Evolutionary conservation across 2,888 invertebrate species (phyloP).

Genomic region (Trisateles emortualis): DNA sequence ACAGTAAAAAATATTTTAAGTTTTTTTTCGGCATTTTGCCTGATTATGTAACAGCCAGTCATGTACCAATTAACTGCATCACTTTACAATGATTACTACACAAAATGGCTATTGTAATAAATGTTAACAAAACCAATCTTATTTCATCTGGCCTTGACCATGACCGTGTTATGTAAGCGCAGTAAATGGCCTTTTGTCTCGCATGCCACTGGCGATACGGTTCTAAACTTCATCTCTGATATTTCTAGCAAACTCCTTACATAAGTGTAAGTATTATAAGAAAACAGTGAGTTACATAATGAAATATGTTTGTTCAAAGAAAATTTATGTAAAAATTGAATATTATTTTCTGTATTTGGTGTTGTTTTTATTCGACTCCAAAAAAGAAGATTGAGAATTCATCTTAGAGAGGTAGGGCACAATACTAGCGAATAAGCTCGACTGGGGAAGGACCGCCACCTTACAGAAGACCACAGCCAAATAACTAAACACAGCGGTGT

Average conservation of each 20-base stretch:
- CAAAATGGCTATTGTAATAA: not conserved
- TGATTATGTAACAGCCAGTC: not conserved
- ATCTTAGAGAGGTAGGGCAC: no score
- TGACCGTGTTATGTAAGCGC: constrained; percentile 50
- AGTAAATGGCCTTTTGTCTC: constrained; percentile 39
- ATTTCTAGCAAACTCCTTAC: not conserved
- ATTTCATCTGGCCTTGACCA: constrained; percentile 51
- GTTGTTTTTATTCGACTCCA: no score
- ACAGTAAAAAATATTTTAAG: not conserved
- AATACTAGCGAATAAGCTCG: no score
- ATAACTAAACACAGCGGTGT: no score
- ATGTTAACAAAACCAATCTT: constrained; percentile 5
- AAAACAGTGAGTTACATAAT: constrained; percentile 1
- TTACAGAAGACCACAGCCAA: no score
- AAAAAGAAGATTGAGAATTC: no score
- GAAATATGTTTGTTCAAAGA: not conserved
- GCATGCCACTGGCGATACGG: constrained; percentile 50
- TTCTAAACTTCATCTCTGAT: constrained; percentile 17
- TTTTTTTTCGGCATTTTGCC: not conserved
- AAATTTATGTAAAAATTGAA: not conserved
- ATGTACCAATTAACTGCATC: constrained; percentile 1
- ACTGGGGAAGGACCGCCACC: no score
- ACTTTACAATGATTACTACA: constrained; percentile 7
- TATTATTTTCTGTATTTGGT: not conserved
- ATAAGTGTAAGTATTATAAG: not conserved